These are phyloP conservation scores for Podabrus alpinus DNA, from an alignment of 2,888 invertebrate genomes.

Conservation along the genomic window DNA sequence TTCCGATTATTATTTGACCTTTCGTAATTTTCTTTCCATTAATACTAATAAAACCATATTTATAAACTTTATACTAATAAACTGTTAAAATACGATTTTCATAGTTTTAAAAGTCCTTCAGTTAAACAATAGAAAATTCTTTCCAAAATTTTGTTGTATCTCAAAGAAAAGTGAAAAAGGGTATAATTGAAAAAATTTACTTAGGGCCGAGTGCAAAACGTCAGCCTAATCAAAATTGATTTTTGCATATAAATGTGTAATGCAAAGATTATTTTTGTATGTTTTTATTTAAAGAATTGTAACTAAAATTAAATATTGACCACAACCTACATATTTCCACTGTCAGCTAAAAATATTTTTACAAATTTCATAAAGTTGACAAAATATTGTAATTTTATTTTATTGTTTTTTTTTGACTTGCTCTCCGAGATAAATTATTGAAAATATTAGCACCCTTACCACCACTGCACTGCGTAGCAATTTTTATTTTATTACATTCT, in stretches of 20 bases:
- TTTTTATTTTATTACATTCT: neutral
- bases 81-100: neutral
- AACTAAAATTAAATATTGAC: conserved; percentile 15
- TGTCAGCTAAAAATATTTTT: conserved; percentile 11
- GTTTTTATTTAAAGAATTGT: conserved; percentile 22
- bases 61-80: neutral
- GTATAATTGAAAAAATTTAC: too few relatives aligned
- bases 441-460: neutral
- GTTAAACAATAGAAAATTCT: too few relatives aligned
- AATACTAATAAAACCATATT: neutral
- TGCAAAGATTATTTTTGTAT: conserved; percentile 4
- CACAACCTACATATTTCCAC: conserved; percentile 19
- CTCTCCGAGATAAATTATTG: neutral
- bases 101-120: too few relatives aligned
- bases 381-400: conserved; percentile 3
- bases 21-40: neutral
- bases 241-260: too few relatives aligned
- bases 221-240: too few relatives aligned
- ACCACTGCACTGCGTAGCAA: neutral
- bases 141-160: neutral
- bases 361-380: neutral
- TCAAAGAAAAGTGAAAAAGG: too few relatives aligned
- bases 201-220: too few relatives aligned
- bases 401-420: neutral
- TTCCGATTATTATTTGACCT: neutral